Conservation (phyloP, 2,888 invertebrate species). For the Aplocera efformata region DNA sequence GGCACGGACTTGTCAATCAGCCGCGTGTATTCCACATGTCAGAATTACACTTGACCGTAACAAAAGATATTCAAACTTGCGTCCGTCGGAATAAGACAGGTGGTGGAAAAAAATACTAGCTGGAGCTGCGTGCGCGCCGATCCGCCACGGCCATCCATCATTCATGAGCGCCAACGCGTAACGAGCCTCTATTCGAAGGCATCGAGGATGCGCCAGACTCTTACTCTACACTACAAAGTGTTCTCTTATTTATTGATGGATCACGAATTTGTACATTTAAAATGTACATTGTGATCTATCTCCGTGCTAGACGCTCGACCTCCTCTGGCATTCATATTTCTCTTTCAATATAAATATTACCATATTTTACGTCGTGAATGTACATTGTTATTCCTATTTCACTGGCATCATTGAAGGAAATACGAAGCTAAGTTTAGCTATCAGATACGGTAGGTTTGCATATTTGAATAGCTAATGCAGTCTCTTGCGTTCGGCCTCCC, state of each 20-base stretch:
- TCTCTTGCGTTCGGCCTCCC: constrained; percentile 32
- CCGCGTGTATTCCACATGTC: constrained; percentile 47
- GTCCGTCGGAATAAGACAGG: constrained; percentile 36
- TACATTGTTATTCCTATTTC: constrained; percentile 55
- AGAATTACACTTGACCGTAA: constrained; percentile 43
- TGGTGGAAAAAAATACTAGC: constrained; percentile 17
- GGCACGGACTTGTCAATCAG: constrained; percentile 77
- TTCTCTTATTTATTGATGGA: constrained; percentile 46
- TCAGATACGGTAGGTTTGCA: constrained; percentile 64
- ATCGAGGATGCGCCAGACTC: constrained; percentile 52
- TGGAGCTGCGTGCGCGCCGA: constrained; percentile 47
- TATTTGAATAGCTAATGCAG: constrained; percentile 73
- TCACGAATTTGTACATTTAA: constrained; percentile 57
- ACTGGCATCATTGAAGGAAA: constrained; percentile 50
- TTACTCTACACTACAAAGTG: constrained; percentile 51
- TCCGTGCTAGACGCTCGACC: constrained; percentile 39
- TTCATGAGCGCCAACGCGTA: constrained; percentile 65
- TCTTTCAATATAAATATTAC: constrained; percentile 39
- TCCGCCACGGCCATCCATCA: constrained; percentile 75
- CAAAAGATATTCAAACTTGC: constrained; percentile 35
- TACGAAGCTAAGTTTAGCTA: constrained; percentile 48
- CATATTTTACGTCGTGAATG: constrained; percentile 47
- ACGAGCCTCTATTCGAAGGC: constrained; percentile 71
- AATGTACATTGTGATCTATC: constrained; percentile 52
- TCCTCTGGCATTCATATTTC: constrained; percentile 44